Evolutionary conservation across 1,140 invertebrate species (phyloP).

Genomic region (Pissodes strobi): DNA sequence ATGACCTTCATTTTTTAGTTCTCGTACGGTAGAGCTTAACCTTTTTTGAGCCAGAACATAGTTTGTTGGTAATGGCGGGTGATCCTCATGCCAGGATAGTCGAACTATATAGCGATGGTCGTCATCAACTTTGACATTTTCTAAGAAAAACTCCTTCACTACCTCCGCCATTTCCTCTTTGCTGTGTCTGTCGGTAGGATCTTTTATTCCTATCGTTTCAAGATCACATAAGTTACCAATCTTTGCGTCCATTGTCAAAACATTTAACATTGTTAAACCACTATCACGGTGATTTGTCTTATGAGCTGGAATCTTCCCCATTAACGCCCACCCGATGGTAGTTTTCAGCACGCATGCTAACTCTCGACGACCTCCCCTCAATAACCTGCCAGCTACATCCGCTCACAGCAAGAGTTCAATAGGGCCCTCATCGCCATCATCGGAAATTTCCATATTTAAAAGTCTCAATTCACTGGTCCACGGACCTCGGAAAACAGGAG

Average conservation of each 20-base stretch:
- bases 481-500: slow-evolving; percentile 1
- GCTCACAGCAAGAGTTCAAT: slow-evolving; percentile 15
- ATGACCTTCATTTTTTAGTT: neutral
- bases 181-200: neutral
- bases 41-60: neutral
- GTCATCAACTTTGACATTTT: neutral
- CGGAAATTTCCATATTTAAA: slow-evolving; percentile 3
- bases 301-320: slow-evolving; percentile 36
- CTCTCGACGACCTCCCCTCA: slow-evolving; percentile 39
- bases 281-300: neutral
- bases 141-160: slow-evolving; percentile 7
- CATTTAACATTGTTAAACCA: neutral
- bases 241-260: neutral
- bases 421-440: neutral
- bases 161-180: neutral
- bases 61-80: neutral
- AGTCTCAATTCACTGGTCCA: slow-evolving; percentile 8
- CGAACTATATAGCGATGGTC: slow-evolving; percentile 3
- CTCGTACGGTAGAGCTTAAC: too few species aligned
- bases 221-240: slow-evolving; percentile 1
- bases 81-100: neutral
- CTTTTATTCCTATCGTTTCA: slow-evolving; percentile 4
- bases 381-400: slow-evolving; percentile 20
- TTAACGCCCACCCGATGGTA: slow-evolving; percentile 47
- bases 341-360: slow-evolving; percentile 47